Percentiles rank a stretch among this genome's conserved stretches.
phyloP scores from a whole-genome alignment of 1,140 invertebrate species.

The Choristoneura fumiferana region DNA sequence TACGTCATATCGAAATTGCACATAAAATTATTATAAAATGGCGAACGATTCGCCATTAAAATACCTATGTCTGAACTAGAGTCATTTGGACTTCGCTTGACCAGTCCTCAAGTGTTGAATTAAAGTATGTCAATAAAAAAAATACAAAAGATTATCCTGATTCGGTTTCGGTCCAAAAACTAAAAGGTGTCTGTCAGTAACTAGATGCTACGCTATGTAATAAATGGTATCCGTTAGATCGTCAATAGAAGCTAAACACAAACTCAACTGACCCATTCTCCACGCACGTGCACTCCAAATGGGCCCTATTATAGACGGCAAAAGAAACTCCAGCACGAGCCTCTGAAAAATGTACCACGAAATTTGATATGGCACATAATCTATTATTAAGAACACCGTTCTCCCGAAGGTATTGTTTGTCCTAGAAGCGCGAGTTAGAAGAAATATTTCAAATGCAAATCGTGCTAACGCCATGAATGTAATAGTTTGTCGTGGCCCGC shows the following conservation, averaged over 20 bases:
- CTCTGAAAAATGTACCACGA: slow-evolving; percentile 72
- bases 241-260: slow-evolving; percentile 5
- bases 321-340: slow-evolving; percentile 63
- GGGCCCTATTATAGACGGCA: slow-evolving; percentile 51
- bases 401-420: slow-evolving; percentile 58
- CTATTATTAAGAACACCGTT: slow-evolving; percentile 45
- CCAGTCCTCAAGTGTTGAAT: not conserved
- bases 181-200: slow-evolving; percentile 2
- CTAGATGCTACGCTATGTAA: slow-evolving; percentile 7
- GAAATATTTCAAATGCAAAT: slow-evolving; percentile 78
- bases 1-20: too few species aligned
- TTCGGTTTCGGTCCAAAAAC: not conserved
- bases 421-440: slow-evolving; percentile 60
- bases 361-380: slow-evolving; percentile 66
- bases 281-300: slow-evolving; percentile 66
- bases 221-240: slow-evolving; percentile 15
- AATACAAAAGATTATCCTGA: not conserved
- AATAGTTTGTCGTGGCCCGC: slow-evolving; percentile 70
- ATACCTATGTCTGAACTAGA: too few species aligned
- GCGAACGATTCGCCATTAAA: too few species aligned
- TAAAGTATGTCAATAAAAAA: not conserved
- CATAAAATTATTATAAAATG: too few species aligned
- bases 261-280: slow-evolving; percentile 37
- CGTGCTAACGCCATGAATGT: slow-evolving; percentile 74
- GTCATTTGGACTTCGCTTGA: too few species aligned